Conservation (phyloP, 2,113 vertebrate genomes). For the Pseudorectes ferrugineus region DNA sequence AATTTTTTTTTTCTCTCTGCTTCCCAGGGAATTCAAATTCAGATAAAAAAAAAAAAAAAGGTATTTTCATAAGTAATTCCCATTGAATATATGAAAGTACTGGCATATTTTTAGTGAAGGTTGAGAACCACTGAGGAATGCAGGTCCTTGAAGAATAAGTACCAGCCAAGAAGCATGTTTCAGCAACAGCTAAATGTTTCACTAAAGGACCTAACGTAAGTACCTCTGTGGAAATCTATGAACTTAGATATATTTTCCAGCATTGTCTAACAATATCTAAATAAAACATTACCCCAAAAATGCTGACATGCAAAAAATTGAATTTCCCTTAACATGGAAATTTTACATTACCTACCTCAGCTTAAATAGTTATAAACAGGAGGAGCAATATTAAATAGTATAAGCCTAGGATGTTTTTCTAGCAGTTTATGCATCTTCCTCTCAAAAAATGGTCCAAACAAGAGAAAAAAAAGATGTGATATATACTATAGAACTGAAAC, state of each 20-base stretch:
- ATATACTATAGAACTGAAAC: not conserved
- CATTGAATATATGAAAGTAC: not conserved
- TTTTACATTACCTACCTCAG: not conserved
- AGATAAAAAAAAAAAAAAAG: not conserved
- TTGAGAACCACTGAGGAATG: not conserved
- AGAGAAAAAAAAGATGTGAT: not conserved
- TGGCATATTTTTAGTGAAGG: not conserved
- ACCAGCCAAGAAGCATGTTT: not conserved
- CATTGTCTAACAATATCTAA: not conserved
- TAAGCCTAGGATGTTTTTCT: not conserved
- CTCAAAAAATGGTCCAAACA: not conserved
- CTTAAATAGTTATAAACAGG: not conserved
- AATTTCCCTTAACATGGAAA: not conserved
- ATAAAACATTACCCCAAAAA: not conserved
- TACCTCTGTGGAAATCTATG: not conserved
- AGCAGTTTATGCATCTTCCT: not conserved
- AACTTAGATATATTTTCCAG: not conserved
- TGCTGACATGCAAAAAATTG: not conserved
- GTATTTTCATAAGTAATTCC: not conserved
- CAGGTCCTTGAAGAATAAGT: not conserved
- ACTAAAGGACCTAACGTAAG: not conserved
- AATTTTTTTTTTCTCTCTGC: not conserved
- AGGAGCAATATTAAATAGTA: not conserved
- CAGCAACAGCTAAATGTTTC: not conserved
- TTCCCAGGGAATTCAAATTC: not conserved